Conservation (phyloP, 2,888 invertebrate genomes). For the Apodemia duryi region DNA sequence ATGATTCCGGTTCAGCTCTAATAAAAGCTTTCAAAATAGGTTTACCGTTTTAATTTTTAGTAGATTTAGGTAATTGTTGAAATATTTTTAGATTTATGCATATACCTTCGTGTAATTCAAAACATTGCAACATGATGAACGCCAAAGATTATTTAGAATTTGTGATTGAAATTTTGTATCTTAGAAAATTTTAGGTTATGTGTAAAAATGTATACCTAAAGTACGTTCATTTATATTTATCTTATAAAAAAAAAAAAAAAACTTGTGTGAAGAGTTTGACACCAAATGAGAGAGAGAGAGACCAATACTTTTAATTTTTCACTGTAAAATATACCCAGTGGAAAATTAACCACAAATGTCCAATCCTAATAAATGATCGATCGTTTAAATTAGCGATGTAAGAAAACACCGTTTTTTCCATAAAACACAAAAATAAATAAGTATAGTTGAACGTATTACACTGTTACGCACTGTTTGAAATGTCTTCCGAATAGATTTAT, state of each 20-base stretch:
- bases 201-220: slow-evolving; percentile 26
- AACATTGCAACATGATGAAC: slow-evolving; percentile 36
- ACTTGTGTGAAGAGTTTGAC: no score
- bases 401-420: not conserved
- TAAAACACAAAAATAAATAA: not conserved
- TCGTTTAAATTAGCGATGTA: no score
- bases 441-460: slow-evolving; percentile 19
- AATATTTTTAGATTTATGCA: slow-evolving; percentile 69
- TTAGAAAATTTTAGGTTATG: slow-evolving; percentile 33
- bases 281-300: no score
- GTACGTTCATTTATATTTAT: slow-evolving; percentile 26
- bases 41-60: slow-evolving; percentile 85
- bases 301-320: no score
- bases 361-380: no score
- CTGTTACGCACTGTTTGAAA: slow-evolving; percentile 35
- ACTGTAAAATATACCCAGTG: no score
- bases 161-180: slow-evolving; percentile 42
- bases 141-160: slow-evolving; percentile 39
- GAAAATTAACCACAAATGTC: no score
- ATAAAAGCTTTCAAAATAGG: slow-evolving; percentile 95
- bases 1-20: slow-evolving; percentile 94
- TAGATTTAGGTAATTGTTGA: slow-evolving; percentile 65
- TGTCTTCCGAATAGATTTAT: slow-evolving; percentile 41
- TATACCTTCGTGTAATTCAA: slow-evolving; percentile 40
- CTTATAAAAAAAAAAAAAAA: slow-evolving; percentile 29